These are phyloP conservation scores for Apis florea DNA, from an alignment of 1,140 invertebrate genomes.

Conservation along the genomic window DNA sequence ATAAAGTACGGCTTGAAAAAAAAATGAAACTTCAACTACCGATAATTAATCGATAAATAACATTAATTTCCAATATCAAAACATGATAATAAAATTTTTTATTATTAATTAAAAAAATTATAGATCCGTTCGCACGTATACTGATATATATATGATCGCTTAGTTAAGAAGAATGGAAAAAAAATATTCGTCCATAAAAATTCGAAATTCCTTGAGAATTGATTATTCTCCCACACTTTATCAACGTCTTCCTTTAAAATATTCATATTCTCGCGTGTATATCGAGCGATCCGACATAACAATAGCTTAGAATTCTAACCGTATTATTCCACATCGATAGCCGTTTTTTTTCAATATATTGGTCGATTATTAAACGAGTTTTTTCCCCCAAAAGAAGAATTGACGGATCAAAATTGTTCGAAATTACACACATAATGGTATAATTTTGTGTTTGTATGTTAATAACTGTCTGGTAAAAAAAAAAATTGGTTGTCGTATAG, in stretches of 20 bases:
- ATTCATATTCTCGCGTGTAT: slow-evolving; percentile 24
- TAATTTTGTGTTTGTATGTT: no score
- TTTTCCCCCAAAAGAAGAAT: slow-evolving; percentile 8
- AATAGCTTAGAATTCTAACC: slow-evolving; percentile 33
- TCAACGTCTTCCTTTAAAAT: not conserved
- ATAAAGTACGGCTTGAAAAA: no score
- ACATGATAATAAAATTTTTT: no score
- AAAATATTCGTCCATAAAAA: not conserved
- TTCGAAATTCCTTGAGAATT: not conserved
- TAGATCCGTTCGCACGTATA: no score
- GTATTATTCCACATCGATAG: not conserved
- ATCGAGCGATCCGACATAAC: not conserved
- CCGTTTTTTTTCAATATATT: slow-evolving; percentile 27
- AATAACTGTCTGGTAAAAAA: no score
- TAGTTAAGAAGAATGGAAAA: not conserved
- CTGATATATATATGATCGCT: no score
- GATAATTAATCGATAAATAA: no score
- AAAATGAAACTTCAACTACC: no score
- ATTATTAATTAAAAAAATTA: no score
- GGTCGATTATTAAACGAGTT: not conserved
- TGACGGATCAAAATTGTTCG: not conserved
- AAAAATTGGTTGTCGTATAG: not conserved
- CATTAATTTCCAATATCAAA: no score
- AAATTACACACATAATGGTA: not conserved
- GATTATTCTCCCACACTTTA: not conserved